These are phyloP conservation scores for Hyperoodon ampullatus DNA, from an alignment of 2,113 vertebrate species.

Conservation along the genomic window DNA sequence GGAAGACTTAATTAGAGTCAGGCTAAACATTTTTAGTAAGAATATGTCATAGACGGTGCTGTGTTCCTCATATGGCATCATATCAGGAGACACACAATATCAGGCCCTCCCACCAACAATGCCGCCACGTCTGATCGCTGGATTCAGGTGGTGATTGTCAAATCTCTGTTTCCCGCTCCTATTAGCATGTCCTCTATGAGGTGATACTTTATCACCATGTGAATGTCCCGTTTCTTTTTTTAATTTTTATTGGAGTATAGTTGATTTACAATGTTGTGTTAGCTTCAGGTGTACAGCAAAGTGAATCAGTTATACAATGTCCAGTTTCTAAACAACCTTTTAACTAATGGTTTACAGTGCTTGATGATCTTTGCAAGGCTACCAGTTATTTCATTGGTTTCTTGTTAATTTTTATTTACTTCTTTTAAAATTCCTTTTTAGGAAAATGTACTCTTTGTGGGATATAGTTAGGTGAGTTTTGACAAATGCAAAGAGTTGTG, in stretches of 20 bases:
- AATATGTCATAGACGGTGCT: no score
- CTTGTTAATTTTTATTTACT: not conserved
- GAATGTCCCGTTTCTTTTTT: not conserved
- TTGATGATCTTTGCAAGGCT: not conserved
- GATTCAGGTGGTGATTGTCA: not conserved
- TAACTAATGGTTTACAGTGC: not conserved
- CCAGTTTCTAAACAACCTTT: not conserved
- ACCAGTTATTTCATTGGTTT: not conserved
- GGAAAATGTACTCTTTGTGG: not conserved
- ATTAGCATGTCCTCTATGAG: not conserved
- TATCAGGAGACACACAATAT: not conserved
- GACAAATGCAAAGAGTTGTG: not conserved
- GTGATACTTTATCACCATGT: accelerated
- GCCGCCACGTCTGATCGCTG: no score
- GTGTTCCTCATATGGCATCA: not conserved
- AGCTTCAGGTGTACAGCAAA: not conserved
- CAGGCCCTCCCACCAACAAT: no score
- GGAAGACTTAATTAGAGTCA: not conserved
- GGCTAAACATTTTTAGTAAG: not conserved
- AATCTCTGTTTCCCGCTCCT: not conserved
- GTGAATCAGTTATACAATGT: not conserved
- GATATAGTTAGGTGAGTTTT: not conserved
- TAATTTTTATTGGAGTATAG: not conserved
- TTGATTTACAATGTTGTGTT: not conserved
- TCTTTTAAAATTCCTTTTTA: not conserved